Evolutionary conservation across 2,797 vertebrate species (phyloP).

Genomic region (Poecilia picta): DNA sequence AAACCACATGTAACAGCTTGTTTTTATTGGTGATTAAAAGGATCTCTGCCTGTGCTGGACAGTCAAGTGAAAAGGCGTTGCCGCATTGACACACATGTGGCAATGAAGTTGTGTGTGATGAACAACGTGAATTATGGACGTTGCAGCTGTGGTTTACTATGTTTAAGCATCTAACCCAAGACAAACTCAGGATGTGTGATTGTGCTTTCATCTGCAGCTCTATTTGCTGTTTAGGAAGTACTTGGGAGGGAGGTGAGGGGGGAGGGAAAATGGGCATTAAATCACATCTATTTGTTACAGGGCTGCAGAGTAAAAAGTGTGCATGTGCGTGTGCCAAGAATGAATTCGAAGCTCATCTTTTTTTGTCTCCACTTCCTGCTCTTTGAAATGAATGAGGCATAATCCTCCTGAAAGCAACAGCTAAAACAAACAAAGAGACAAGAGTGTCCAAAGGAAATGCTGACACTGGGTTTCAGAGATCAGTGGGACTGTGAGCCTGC

Average conservation of each 20-base stretch:
- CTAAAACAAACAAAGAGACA: conserved; percentile 59
- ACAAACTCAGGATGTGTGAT: neutral
- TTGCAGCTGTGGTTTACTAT: neutral
- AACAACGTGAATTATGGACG: neutral
- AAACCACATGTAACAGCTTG: neutral
- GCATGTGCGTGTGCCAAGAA: conserved; percentile 8
- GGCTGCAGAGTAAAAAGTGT: neutral
- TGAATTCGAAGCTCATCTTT: conserved; percentile 38
- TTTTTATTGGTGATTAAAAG: conserved; percentile 2
- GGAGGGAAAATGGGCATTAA: neutral
- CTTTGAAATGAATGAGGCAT: conserved; percentile 70
- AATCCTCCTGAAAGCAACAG: conserved; percentile 62
- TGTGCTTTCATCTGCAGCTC: neutral
- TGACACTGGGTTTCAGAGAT: conserved; percentile 67
- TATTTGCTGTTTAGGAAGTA: conserved; percentile 2
- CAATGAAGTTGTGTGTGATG: neutral
- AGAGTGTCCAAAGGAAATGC: conserved; percentile 61
- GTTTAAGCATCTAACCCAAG: neutral
- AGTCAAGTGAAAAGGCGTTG: conserved; percentile 8
- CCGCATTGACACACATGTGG: neutral
- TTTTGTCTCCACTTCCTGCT: conserved; percentile 62
- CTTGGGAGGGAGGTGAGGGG: neutral
- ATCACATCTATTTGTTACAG: neutral
- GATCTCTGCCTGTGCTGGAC: conserved; percentile 13
- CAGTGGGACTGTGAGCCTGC: conserved; percentile 43